phyloP scores from a whole-genome alignment of 2,113 vertebrate genomes.

The cattle (Bos taurus) region DNA sequence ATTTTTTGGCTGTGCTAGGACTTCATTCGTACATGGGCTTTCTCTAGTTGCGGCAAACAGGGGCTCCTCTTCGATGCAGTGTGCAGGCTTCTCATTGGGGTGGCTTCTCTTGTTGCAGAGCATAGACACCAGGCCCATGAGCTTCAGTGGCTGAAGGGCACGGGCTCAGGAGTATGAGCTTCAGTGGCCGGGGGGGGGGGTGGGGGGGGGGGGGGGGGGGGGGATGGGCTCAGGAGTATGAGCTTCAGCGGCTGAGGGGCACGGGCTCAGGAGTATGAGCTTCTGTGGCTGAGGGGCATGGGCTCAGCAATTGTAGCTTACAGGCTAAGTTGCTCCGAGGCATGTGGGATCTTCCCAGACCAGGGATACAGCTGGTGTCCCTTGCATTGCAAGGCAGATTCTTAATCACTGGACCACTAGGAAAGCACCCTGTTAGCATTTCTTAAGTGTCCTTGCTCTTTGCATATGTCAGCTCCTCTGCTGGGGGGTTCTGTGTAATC shows the following conservation, averaged over 20 bases:
- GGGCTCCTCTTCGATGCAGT: background rate
- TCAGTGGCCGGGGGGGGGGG: too few relatives aligned
- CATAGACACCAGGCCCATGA: background rate
- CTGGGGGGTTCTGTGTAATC: background rate
- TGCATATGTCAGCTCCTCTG: background rate
- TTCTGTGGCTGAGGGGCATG: too few relatives aligned
- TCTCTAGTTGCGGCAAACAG: background rate
- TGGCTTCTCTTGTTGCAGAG: background rate
- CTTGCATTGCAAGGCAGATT: background rate
- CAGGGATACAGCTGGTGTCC: background rate
- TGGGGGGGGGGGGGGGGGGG: too few relatives aligned
- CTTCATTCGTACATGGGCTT: background rate
- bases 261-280: too few relatives aligned
- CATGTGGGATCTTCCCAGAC: background rate
- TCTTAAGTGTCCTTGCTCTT: background rate
- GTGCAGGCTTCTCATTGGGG: background rate
- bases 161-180: background rate
- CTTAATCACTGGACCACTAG: background rate
- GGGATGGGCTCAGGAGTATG: too few relatives aligned
- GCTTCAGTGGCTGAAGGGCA: background rate
- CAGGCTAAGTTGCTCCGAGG: background rate
- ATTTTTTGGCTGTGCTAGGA: background rate
- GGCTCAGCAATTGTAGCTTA: background rate
- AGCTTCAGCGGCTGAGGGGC: too few relatives aligned
- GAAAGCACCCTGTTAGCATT: background rate